These are phyloP conservation scores for Ptychoptera contaminata DNA, from an alignment of 2,888 invertebrate species.

Conservation along the genomic window DNA sequence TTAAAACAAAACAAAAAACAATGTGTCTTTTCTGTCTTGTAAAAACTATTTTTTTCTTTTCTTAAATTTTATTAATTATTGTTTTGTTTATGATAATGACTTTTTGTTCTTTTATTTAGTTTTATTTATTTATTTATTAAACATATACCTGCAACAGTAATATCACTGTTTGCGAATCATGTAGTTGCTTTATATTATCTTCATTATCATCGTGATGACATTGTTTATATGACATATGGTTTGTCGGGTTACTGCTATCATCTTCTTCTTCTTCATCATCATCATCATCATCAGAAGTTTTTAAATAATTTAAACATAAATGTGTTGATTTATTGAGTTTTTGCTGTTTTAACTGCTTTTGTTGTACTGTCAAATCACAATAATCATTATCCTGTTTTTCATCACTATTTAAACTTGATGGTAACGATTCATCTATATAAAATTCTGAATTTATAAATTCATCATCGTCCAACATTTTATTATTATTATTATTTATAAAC, in stretches of 20 bases:
- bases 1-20: not conserved
- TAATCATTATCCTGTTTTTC: slow-evolving; percentile 2
- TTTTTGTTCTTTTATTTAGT: no score
- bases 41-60: not conserved
- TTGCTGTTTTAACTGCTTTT: not conserved
- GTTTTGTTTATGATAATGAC: not conserved
- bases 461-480: slow-evolving; percentile 9
- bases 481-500: no score
- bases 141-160: slow-evolving; percentile 4
- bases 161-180: slow-evolving; percentile 2
- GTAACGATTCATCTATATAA: slow-evolving; percentile 80
- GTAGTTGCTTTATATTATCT: no score
- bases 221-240: not conserved
- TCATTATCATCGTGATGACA: slow-evolving; percentile 4
- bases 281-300: slow-evolving; percentile 4
- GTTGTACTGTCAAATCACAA: not conserved
- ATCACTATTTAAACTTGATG: slow-evolving; percentile 50
- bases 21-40: not conserved
- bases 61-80: not conserved
- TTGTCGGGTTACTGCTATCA: slow-evolving; percentile 1
- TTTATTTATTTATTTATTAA: not conserved
- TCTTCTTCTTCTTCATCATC: slow-evolving; percentile 8
- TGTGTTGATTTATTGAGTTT: not conserved
- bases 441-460: slow-evolving; percentile 70
- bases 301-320: slow-evolving; percentile 1